Conservation (phyloP, 2,113 vertebrate species). For the Mugil cephalus region DNA sequence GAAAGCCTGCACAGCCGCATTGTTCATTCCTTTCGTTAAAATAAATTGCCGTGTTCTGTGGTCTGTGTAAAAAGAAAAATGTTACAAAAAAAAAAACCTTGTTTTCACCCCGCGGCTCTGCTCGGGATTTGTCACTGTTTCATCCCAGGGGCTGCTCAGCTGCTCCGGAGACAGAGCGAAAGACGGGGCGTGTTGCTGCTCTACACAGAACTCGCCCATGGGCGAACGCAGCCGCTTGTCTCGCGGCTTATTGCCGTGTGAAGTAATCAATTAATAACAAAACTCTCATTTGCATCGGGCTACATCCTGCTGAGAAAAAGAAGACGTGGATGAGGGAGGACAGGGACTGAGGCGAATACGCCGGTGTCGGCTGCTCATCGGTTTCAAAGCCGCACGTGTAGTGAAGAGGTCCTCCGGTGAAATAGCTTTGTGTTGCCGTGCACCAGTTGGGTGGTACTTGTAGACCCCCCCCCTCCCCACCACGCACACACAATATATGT, state of each 20-base stretch:
- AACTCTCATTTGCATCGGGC: conserved; percentile 39
- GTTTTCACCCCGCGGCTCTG: conserved; percentile 33
- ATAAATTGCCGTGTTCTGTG: conserved; percentile 56
- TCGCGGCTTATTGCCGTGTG: conserved; percentile 21
- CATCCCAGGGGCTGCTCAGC: conserved; percentile 42
- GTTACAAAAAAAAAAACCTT: conserved; percentile 13
- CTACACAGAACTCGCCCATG: conserved; percentile 28
- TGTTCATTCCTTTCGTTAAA: conserved; percentile 66
- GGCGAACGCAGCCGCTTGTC: conserved; percentile 31
- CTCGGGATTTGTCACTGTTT: conserved; percentile 54
- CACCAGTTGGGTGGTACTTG: conserved; percentile 1
- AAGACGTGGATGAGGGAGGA: conserved; percentile 1
- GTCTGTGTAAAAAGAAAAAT: conserved; percentile 48
- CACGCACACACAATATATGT: conserved; percentile 16
- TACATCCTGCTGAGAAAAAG: conserved; percentile 14
- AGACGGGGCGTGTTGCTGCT: conserved; percentile 39
- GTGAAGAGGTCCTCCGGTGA: conserved; percentile 4
- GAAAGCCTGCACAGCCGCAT: conserved; percentile 44
- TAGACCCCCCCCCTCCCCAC: no score
- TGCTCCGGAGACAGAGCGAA: conserved; percentile 33
- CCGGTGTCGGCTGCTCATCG: conserved; percentile 32
- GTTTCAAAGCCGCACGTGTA: conserved; percentile 14
- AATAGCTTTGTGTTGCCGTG: conserved; percentile 14
- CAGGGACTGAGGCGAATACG: background rate
- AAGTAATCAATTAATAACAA: conserved; percentile 63